phyloP scores from a whole-genome alignment of 2,113 vertebrate genomes.

The Cromileptes altivelis region DNA sequence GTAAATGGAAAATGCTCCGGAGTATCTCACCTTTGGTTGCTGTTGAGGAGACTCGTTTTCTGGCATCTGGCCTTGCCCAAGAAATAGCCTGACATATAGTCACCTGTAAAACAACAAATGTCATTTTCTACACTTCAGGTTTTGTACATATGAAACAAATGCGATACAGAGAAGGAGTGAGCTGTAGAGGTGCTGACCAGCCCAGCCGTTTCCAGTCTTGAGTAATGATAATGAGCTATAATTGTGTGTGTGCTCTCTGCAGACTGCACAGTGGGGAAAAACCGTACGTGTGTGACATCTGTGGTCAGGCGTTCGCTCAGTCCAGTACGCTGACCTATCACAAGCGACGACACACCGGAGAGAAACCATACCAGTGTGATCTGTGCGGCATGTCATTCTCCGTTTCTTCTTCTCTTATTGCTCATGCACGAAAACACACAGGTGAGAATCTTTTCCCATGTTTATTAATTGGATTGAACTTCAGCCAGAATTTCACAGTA shows the following conservation, averaged over 20 bases:
- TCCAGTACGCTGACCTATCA: constrained; percentile 98
- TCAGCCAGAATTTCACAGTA: neutral
- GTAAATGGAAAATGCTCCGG: too few relatives aligned
- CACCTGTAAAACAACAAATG: too few relatives aligned
- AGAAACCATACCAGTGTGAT: constrained; percentile 98
- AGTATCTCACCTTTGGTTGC: neutral
- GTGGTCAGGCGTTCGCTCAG: constrained; percentile 96
- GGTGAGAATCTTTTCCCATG: constrained; percentile 79
- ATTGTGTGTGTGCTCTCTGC: neutral
- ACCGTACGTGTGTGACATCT: constrained; percentile 95
- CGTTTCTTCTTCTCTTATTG: constrained; percentile 97
- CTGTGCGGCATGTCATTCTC: constrained; percentile 97
- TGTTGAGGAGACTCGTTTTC: too few relatives aligned
- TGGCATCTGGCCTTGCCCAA: too few relatives aligned
- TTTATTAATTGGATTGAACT: too few relatives aligned
- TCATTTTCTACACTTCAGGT: too few relatives aligned
- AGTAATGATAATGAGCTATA: too few relatives aligned
- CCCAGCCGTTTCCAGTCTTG: too few relatives aligned
- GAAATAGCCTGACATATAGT: too few relatives aligned
- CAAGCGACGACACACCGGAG: constrained; percentile 95
- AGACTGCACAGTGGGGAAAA: constrained; percentile 98
- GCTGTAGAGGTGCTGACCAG: too few relatives aligned
- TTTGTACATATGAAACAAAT: too few relatives aligned
- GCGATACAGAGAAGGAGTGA: too few relatives aligned
- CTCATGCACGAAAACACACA: constrained; percentile 95